Base-by-base conservation (phyloP, 2,888 invertebrate genomes). In the Gerris lacustris region DNA sequence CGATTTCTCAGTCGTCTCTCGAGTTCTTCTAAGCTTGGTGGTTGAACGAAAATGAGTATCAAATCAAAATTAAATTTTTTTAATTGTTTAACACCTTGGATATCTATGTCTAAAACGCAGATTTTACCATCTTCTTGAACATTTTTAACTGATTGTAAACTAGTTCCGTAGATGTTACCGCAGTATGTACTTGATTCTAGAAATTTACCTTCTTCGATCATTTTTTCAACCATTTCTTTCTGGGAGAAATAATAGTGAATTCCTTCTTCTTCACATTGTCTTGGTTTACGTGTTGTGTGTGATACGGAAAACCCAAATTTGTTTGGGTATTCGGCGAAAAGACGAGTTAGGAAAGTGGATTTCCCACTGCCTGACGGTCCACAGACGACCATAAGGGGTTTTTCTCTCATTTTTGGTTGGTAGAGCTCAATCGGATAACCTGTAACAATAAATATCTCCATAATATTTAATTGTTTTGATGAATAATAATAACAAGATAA, bases 361-460 rank as follows among this genome's bases (percentile, higher is more conserved):
- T 99, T 99, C 0, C 99, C 98, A 64, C 92, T 90, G 6, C 98
- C 98, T 0, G 95, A 96, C 5, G 98, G 98, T 2, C 98, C 98
- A 79, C 95, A 94, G 63, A 98, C 80, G n/a, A 98, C 92, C 72
- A 99, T 2, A 31, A 31, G 31, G 31, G 31, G 31, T 31, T 31
- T 31, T 1, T 31, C 31, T 31, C 31, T 31, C 31, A 31, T 31
- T 31, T 31, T 31, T 31, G 31, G 31, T 31, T 31, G 31, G 31
- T 31, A 2, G 31, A 31, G 31, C 31, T 31, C 31, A 31, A 31
- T 31, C 31, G 31, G 31, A 31, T 31, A 31, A 31, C 31, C 31
- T 31, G 31, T 31, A 31, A 31, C 31, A 31, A 31, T 31, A 31
- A 31, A 31, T 31, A 31, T 31, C 31, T 4, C 31, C 31, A 31